Evolutionary conservation across 1,140 invertebrate species (phyloP).

Genomic region (Zaprionus camerounensis): DNA sequence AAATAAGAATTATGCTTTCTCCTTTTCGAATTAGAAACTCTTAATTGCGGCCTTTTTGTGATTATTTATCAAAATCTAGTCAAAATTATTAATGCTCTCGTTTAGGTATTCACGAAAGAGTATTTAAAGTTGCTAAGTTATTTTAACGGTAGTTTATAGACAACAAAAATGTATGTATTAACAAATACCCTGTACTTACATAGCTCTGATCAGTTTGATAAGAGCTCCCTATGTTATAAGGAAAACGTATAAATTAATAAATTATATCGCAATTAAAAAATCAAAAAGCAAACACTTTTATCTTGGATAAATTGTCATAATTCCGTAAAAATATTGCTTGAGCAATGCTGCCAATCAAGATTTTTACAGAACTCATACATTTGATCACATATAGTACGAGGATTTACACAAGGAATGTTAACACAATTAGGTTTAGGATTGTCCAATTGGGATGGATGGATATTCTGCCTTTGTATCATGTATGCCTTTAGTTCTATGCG

Average conservation of each 20-base stretch:
- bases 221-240: background rate
- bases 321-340: slow-evolving; percentile 15
- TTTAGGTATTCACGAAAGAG: background rate
- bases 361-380: slow-evolving; percentile 9
- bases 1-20: slow-evolving; percentile 19
- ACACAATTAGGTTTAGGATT: background rate
- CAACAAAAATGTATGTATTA: background rate
- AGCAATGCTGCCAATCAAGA: slow-evolving; percentile 15
- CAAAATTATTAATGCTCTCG: slow-evolving; percentile 35
- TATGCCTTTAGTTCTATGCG: slow-evolving; percentile 51
- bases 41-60: slow-evolving; percentile 54
- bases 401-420: background rate
- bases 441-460: background rate
- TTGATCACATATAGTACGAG: slow-evolving; percentile 10
- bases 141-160: background rate
- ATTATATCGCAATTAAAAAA: slow-evolving; percentile 12
- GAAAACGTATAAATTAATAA: slow-evolving; percentile 12
- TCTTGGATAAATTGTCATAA: background rate
- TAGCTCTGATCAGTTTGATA: background rate
- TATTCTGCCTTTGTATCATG: slow-evolving; percentile 8
- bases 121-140: background rate
- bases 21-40: slow-evolving; percentile 27
- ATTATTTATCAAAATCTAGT: slow-evolving; percentile 52
- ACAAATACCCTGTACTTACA: background rate
- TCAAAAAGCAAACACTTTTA: slow-evolving; percentile 10